Evolutionary conservation across 2,113 vertebrate genomes (phyloP), one percentile per base, ranked within the genome.

Genomic region (Ailurus styani): DNA sequence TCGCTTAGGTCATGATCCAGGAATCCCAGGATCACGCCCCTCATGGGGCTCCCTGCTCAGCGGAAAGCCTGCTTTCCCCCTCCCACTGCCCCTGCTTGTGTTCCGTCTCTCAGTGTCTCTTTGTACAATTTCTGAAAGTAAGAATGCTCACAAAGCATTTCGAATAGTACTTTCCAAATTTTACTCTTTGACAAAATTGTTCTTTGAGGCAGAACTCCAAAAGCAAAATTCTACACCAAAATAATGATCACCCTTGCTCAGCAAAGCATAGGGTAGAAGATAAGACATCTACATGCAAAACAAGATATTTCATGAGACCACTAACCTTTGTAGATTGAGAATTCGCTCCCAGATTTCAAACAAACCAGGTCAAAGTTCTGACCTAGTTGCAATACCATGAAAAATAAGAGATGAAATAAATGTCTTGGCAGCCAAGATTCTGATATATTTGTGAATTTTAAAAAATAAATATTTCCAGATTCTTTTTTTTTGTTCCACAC

Each of bases 381-480:
- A 73, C 20, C 47, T 91, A 84, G 90, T 95, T 90, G 29, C 54
- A 90, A 91, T 29, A 72, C 50, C 20, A 25, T 77, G 13, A 73
- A 92, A 82, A 90, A 45, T 72, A 82, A 66, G 31, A 79, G 66
- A 50, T 77, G 78, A 95, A 95, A 73, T 87, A 95, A 92, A 62
- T 34, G 7, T 90, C n/a, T 68, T 62, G 60, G 18, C 42, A 93
- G 64, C 27, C 66, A 93, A 84, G 40, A 79, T 68, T 90, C 94
- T 55, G 17, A 50, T 50, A 29, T 13, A 82, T 64, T 89, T 81
- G 57, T 68, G 18, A 82, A 57, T 83, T 91, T 93, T 42, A 31
- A 77, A 78, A 94, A 97, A 72, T 78, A 90, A 97, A 72, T 78
- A 87, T 72, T 90, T 79, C 64, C 68, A 90, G 47, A 81, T 81